A percentile compares a stretch with the other conserved stretches of the same genome.
Conservation (phyloP, 2,113 vertebrate genomes). For the Amphiprion percula region DNA sequence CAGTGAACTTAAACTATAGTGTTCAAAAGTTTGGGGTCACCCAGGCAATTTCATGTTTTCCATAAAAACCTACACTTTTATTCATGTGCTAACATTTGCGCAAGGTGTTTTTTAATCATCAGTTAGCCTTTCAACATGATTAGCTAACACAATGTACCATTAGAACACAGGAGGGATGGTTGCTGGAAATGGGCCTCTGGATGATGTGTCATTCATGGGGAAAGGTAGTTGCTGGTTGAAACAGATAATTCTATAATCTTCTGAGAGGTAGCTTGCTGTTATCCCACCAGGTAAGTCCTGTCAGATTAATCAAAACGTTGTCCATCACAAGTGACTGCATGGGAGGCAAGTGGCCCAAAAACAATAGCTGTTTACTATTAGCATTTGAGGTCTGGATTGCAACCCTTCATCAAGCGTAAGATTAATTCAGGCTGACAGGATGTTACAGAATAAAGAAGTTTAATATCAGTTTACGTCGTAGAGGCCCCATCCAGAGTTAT, state of each 20-base stretch:
- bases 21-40: too few relatives aligned
- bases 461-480: slow-evolving; percentile 57
- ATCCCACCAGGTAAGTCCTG: slow-evolving; percentile 55
- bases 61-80: too few relatives aligned
- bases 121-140: too few relatives aligned
- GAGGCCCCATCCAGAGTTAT: slow-evolving; percentile 55
- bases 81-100: too few relatives aligned
- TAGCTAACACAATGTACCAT: too few relatives aligned
- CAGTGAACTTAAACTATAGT: too few relatives aligned
- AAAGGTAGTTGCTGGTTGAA: slow-evolving; percentile 70
- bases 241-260: slow-evolving; percentile 71
- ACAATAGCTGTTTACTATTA: slow-evolving; percentile 66
- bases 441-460: slow-evolving; percentile 66
- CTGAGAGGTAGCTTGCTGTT: slow-evolving; percentile 44
- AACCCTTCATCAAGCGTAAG: slow-evolving; percentile 47
- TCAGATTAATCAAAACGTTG: slow-evolving; percentile 66
- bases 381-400: slow-evolving; percentile 55
- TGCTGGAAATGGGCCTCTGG: too few relatives aligned
- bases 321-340: slow-evolving; percentile 38
- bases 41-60: too few relatives aligned
- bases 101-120: too few relatives aligned
- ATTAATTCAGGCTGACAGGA: slow-evolving; percentile 67
- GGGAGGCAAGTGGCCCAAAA: slow-evolving; percentile 34
- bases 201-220: slow-evolving; percentile 32
- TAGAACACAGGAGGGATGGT: too few relatives aligned